These are phyloP conservation scores for Ammospiza caudacuta DNA, from an alignment of 2,113 vertebrate species.

Conservation along the genomic window DNA sequence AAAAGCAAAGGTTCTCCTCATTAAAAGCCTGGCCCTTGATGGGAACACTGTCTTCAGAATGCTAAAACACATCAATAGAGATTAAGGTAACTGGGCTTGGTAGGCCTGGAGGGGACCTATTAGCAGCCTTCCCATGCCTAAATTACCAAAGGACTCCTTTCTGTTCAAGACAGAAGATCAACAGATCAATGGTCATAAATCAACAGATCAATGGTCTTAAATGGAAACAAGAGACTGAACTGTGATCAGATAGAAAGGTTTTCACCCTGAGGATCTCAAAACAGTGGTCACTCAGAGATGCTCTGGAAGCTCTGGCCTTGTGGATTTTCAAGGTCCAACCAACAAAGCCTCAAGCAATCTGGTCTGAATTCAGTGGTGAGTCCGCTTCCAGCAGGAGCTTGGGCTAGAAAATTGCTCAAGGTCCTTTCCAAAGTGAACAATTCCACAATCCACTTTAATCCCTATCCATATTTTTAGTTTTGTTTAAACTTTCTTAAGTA, in stretches of 20 bases:
- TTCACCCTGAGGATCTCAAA: background rate
- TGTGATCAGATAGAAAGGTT: background rate
- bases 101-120: background rate
- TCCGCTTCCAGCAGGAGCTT: background rate
- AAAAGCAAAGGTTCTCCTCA: background rate
- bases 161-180: background rate
- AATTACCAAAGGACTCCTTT: background rate
- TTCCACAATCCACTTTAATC: background rate
- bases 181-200: background rate
- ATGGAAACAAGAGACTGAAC: background rate
- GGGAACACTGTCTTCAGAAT: background rate
- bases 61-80: background rate
- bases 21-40: background rate
- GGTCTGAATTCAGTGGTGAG: background rate
- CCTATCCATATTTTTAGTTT: background rate
- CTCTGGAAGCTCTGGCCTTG: background rate
- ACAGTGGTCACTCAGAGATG: background rate
- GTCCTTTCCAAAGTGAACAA: background rate
- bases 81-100: background rate
- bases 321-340: background rate
- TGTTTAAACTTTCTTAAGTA: background rate
- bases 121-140: background rate
- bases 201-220: background rate
- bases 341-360: background rate
- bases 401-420: background rate